Evolutionary conservation across 2,113 vertebrate genomes (phyloP).

Genomic region (Leptobrachium ailaonicum): DNA sequence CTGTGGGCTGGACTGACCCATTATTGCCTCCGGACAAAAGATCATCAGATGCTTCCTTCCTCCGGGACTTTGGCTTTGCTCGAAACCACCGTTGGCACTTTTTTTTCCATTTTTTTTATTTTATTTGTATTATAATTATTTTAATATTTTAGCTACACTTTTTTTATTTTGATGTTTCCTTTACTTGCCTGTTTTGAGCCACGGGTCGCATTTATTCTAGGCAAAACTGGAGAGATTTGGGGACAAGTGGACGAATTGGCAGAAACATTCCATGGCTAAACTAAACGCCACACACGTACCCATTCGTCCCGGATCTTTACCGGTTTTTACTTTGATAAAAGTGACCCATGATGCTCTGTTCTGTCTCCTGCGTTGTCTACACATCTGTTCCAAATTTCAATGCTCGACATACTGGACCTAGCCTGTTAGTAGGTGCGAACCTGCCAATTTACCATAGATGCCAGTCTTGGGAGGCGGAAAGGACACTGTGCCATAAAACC

Average conservation of each 20-base stretch:
- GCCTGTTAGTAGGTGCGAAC: neutral
- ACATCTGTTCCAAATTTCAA: too few relatives aligned
- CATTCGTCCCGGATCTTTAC: neutral
- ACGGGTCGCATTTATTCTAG: neutral
- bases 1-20: conserved; percentile 33
- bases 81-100: conserved; percentile 43
- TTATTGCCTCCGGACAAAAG: conserved; percentile 17
- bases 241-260: neutral
- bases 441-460: neutral
- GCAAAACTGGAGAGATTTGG: neutral
- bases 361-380: too few relatives aligned
- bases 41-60: conserved; percentile 28
- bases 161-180: conserved; percentile 29
- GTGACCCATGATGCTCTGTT: too few relatives aligned
- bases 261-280: neutral
- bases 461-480: neutral
- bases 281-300: neutral
- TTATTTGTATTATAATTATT: conserved; percentile 48
- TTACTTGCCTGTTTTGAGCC: conserved; percentile 10
- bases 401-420: neutral
- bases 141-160: conserved; percentile 46
- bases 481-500: neutral
- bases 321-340: too few relatives aligned
- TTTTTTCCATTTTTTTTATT: conserved; percentile 27
- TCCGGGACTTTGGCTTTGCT: conserved; percentile 26